Evolutionary conservation across 2,113 vertebrate genomes (phyloP), one percentile per base, ranked within the genome.

Genomic region (Trachemys scripta): DNA sequence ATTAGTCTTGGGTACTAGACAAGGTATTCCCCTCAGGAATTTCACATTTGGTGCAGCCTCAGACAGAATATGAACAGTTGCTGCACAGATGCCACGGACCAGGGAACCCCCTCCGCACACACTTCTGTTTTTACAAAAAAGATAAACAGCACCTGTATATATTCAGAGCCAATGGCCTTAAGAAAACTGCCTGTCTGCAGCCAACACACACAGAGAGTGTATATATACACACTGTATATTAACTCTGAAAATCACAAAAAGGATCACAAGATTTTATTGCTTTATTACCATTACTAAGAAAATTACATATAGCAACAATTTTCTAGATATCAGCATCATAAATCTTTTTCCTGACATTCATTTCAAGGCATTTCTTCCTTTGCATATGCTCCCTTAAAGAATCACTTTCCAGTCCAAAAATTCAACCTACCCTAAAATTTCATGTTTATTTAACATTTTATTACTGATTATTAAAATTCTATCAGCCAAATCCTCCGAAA

Each of bases 221-320:
- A 3, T 78, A 82, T 86, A 88, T 78, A 89, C 90, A 89, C 90
- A 90, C 84, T 84, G 83, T 35, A 82, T 88, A 89, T 84, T 45
- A 24, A 6, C 10, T 17, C 56, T 51, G 50, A 84, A 93, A 94
- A 94, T 81, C 80, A 92, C 78, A 89, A 95, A 56, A 90, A 91
- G 95, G 95, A 93, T 89, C 85, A 95, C 85, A 96, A 94, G 91
- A 85, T 84, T 57, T 84, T 82, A 91, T 83, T 92, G 84, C 88
- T 95, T 94, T 45, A 6, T 87, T 54, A 76, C 53, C 90, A 94
- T 95, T 97, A 96, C 47, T n/a, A 59, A 93, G 83, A 85, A 95
- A 35, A 86, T 72, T 94, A 85, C 49, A 95, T 86, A 90, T 88
- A 2, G 65, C 84, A 96, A 96, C 93, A 90, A 83, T 80, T 84